Base-by-base conservation (phyloP, 2,797 vertebrate genomes). In the Xenentodon cancila region DNA sequence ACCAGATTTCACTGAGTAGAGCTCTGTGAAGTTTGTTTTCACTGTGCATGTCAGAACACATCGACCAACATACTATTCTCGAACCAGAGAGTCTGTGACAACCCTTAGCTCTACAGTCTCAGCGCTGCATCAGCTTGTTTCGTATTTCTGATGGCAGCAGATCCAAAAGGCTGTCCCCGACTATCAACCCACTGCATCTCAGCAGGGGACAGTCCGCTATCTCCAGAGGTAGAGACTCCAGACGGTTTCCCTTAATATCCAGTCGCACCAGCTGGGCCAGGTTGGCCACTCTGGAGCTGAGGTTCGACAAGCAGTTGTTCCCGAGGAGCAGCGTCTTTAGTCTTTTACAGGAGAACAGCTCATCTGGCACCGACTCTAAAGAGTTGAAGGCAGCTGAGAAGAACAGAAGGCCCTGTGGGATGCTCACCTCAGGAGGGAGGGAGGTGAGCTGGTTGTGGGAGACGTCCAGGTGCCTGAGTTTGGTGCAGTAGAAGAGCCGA, bases 321-420 rank as follows among this genome's bases (percentile, higher is more conserved):
- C 91, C 90, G 0, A 96, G 77, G 4, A 90, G 86, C 62, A 97
- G 72, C 0, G 86, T 92, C 77, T 92, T 93, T 0, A 97, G 89
- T 73, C 91, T 94, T 62, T 93, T 93, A 64, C 96, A 97, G 75
- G 90, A 94, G 84, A 95, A 97, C 45, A 97, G 73, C 81, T 97
- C 96, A 0, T 94, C 93, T 0, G 96, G 96, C 49, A 97, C 83
- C 0, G 63, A 71, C 79, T 96, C 94, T 17, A 97, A 73, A 7
- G 92, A 92, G 52, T 97, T 97, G 81, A 92, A 94, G n/a, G 95
- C 93, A n/a, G 92, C 79, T 0, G 92, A 92, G 49, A 97, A 91
- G 78, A 92, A 91, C 86, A 94, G 94, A 0, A 97, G 92, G 61
- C 91, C 82, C 84, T 97, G 95, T 15, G 95, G 89, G 60, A 95